Conservation (phyloP, 2,888 invertebrate genomes). For the Timema cristinae region DNA sequence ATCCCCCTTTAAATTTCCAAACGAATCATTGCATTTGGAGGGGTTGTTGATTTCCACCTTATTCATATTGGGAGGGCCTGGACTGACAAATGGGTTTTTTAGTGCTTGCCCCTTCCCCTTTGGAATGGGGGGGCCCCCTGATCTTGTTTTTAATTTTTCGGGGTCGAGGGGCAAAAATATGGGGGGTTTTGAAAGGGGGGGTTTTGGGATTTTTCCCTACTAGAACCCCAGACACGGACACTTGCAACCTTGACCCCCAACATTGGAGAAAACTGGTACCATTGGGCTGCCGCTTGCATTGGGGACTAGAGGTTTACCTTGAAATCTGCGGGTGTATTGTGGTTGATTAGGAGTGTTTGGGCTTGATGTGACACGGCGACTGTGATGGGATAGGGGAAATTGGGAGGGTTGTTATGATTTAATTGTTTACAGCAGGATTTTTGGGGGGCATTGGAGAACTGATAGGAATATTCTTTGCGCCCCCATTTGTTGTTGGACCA, state of each 20-base stretch:
- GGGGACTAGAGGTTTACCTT: slow-evolving; percentile 43
- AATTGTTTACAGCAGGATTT: slow-evolving; percentile 41
- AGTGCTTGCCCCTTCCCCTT: slow-evolving; percentile 50
- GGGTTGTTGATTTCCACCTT: slow-evolving; percentile 54
- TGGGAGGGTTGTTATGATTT: slow-evolving; percentile 43
- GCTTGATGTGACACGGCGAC: slow-evolving; percentile 36
- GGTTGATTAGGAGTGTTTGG: slow-evolving; percentile 31
- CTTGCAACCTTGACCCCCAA: slow-evolving; percentile 38
- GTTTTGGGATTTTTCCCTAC: slow-evolving; percentile 57
- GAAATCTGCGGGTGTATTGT: slow-evolving; percentile 46
- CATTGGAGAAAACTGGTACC: slow-evolving; percentile 47
- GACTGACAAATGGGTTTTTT: slow-evolving; percentile 53
- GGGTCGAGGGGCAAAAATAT: slow-evolving; percentile 39
- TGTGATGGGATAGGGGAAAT: slow-evolving; percentile 40
- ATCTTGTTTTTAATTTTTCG: slow-evolving; percentile 37
- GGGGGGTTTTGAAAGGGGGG: slow-evolving; percentile 50
- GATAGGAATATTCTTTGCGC: slow-evolving; percentile 44
- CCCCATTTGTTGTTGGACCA: slow-evolving; percentile 26
- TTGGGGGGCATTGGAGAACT: slow-evolving; percentile 48
- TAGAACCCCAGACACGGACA: slow-evolving; percentile 55
- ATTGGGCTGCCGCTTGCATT: slow-evolving; percentile 44
- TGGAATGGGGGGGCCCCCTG: slow-evolving; percentile 29
- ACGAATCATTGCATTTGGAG: slow-evolving; percentile 49
- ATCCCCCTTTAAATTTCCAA: slow-evolving; percentile 56
- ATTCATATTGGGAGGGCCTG: slow-evolving; percentile 47